These are phyloP conservation scores for Cactoblastis cactorum DNA, from an alignment of 2,888 invertebrate species.

Conservation along the genomic window DNA sequence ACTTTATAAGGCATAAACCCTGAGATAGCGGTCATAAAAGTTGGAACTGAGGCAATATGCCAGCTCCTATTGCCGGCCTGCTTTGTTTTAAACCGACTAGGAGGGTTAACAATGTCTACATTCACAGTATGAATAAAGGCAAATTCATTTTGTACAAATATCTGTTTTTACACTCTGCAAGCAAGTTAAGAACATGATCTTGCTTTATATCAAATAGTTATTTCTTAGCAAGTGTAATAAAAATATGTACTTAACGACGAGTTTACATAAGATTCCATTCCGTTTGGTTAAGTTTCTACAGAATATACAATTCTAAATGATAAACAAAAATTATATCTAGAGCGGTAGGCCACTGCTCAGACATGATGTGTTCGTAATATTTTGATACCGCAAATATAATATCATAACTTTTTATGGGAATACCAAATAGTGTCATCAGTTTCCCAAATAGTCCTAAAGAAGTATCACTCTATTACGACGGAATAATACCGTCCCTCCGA, in stretches of 20 bases:
- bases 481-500: slow-evolving; percentile 58
- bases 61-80: slow-evolving; percentile 60
- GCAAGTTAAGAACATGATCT: no score
- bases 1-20: slow-evolving; percentile 72
- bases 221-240: no score
- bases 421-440: slow-evolving; percentile 71
- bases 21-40: slow-evolving; percentile 68
- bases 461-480: slow-evolving; percentile 65
- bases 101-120: slow-evolving; percentile 46
- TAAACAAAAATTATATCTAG: slow-evolving; percentile 35
- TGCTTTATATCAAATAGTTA: no score
- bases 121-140: slow-evolving; percentile 19
- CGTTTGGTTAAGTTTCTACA: background rate
- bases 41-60: slow-evolving; percentile 67
- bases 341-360: slow-evolving; percentile 31
- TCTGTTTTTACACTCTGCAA: slow-evolving; percentile 21
- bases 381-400: slow-evolving; percentile 63
- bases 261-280: background rate
- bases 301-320: slow-evolving; percentile 9
- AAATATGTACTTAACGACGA: no score
- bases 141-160: slow-evolving; percentile 19
- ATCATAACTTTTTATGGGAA: slow-evolving; percentile 71
- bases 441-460: slow-evolving; percentile 60
- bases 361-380: slow-evolving; percentile 59
- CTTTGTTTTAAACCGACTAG: slow-evolving; percentile 63